Base-by-base conservation (phyloP, 2,888 invertebrate genomes). In the Chaetogeoica ovagalla region DNA sequence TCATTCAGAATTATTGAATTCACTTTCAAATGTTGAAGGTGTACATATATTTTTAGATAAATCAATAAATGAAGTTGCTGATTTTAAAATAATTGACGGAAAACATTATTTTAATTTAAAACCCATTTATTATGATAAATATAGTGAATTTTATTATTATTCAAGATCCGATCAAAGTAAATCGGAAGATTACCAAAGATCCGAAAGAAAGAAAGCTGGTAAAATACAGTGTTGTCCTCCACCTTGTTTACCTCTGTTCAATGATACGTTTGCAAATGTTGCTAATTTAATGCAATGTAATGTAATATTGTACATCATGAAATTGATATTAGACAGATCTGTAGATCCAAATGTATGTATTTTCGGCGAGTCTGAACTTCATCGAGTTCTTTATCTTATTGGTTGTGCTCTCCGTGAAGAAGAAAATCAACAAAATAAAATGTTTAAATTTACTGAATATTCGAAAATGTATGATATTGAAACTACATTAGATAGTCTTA, bases 311-410 rank as follows among this genome's bases (percentile, higher is more conserved):
- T 0, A 19, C 6, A 55, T 55, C 19, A 55, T 55, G 2, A 55
- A 55, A 55, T 3, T 55, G 55, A 5, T 55, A 55, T 55, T 55
- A 19, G 55, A 55, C 4, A 55, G 19, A 19, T 6, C 55, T 19
- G 8, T 19, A 4, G 5, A 19, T 55, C 19, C 11, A 19, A 6
- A 17, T 3, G 19, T 3, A 19, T 5, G 0, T 19, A 7, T 55
- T 55, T 19, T 55, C 15, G 6, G 13, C 4, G 55, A 55, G 19
- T 19, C 55, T 55, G 19, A 55, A 7, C 19, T 55, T 19, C 96
- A 97, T 84, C 95, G 95, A 89, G 92, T 94, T 1, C 88, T 98
- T 0, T 95, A 97, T 87, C 87, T 98, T 55, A 93, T 98, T 83
- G 97, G 97, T 1, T 93, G 96, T 86, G 98, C 94, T 0, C 87